Conservation (phyloP, 2,888 invertebrate genomes). For the Rhagium mordax region DNA sequence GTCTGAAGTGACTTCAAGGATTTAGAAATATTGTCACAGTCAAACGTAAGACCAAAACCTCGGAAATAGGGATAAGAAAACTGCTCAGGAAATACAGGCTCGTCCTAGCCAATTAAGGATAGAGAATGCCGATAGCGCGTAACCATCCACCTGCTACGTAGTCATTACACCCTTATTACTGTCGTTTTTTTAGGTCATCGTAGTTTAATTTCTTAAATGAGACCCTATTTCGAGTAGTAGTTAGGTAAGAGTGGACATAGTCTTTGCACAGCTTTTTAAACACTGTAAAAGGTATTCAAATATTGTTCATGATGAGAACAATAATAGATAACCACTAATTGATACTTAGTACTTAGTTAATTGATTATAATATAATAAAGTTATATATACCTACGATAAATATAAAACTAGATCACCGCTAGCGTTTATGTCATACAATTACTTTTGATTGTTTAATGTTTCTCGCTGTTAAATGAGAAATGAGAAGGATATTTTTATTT, state of each 20-base stretch:
- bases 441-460: too few relatives aligned
- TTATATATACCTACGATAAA: too few relatives aligned
- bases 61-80: conserved; percentile 8
- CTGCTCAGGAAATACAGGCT: not conserved
- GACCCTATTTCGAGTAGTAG: not conserved
- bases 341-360: too few relatives aligned
- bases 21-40: conserved; percentile 53
- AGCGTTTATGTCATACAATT: too few relatives aligned
- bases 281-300: not conserved
- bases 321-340: too few relatives aligned
- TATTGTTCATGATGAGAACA: too few relatives aligned
- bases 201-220: conserved; percentile 3
- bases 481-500: too few relatives aligned
- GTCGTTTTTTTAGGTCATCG: conserved; percentile 1
- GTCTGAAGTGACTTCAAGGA: conserved; percentile 51
- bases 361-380: too few relatives aligned
- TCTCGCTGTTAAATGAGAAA: too few relatives aligned
- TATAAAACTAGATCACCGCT: too few relatives aligned
- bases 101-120: conserved; percentile 13
- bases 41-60: conserved; percentile 1
- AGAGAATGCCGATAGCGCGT: conserved; percentile 4
- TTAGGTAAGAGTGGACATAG: not conserved
- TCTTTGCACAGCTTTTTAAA: not conserved
- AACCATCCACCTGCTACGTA: conserved; percentile 9
- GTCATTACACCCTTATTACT: not conserved